Percentiles rank a stretch among this genome's conserved stretches.
phyloP scores from a whole-genome alignment of 1,140 invertebrate genomes.

The Conopomorpha cramerella region DNA sequence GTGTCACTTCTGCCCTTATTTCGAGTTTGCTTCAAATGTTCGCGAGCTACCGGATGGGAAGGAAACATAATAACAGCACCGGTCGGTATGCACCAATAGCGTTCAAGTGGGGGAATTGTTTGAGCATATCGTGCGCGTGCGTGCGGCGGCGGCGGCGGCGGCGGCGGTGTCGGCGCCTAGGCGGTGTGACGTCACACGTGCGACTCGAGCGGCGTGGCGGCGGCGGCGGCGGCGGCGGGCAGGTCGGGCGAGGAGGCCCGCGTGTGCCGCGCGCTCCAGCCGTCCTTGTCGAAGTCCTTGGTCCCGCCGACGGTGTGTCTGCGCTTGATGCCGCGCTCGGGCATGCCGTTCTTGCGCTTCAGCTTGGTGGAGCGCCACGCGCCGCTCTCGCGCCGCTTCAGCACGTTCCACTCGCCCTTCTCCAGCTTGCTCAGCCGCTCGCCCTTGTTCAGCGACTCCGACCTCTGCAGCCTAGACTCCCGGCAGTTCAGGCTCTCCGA shows the following conservation, averaged over 20 bases:
- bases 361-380: constrained; percentile 64
- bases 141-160: too few relatives aligned
- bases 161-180: not conserved
- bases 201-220: constrained; percentile 48
- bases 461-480: constrained; percentile 60
- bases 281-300: constrained; percentile 72
- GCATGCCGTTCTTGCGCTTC: constrained; percentile 76
- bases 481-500: constrained; percentile 56
- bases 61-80: too few relatives aligned
- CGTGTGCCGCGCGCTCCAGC: constrained; percentile 51
- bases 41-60: too few relatives aligned
- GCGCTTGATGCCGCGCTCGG: constrained; percentile 78
- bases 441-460: constrained; percentile 74
- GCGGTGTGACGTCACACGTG: constrained; percentile 34
- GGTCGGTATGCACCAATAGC: too few relatives aligned
- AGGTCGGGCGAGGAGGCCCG: constrained; percentile 54
- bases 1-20: too few relatives aligned
- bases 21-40: too few relatives aligned
- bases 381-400: constrained; percentile 68
- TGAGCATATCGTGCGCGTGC: too few relatives aligned
- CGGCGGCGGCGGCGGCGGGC: constrained; percentile 24
- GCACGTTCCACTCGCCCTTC: constrained; percentile 80
- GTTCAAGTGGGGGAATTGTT: too few relatives aligned
- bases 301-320: constrained; percentile 91
- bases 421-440: constrained; percentile 76